Percentiles rank a stretch among this genome's conserved stretches.
Conservation (phyloP, 2,888 invertebrate genomes). For the Patella caerulea region DNA sequence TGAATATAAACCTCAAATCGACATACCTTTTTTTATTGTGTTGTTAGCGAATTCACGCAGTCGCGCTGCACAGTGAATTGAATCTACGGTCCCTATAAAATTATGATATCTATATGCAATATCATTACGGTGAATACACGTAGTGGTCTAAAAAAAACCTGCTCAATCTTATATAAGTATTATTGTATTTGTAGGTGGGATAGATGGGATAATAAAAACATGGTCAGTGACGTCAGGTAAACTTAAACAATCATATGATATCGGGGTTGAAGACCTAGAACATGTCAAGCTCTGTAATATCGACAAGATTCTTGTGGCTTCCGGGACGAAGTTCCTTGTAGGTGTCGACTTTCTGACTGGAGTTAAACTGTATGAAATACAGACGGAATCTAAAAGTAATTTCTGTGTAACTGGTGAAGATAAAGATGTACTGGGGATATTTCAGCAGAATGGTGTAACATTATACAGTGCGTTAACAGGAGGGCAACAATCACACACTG, state of each 20-base stretch:
- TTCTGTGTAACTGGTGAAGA: constrained; percentile 20
- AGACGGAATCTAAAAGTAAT: background rate
- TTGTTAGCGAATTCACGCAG: too few relatives aligned
- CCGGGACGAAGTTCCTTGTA: background rate
- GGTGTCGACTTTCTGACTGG: constrained; percentile 14
- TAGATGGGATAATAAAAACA: constrained; percentile 52
- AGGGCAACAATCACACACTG: background rate
- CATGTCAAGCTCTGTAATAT: constrained; percentile 1
- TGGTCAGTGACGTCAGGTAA: constrained; percentile 48
- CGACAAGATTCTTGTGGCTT: constrained; percentile 16
- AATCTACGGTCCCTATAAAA: too few relatives aligned
- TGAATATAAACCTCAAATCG: too few relatives aligned
- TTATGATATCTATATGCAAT: too few relatives aligned
- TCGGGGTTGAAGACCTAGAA: constrained; percentile 37
- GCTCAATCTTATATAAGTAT: too few relatives aligned
- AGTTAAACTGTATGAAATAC: constrained; percentile 14
- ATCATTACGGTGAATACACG: too few relatives aligned
- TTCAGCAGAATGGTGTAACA: background rate
- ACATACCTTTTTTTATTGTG: too few relatives aligned
- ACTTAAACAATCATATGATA: constrained; percentile 38
- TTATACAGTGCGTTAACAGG: constrained; percentile 20
- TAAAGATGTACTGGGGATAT: background rate
- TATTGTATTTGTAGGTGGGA: constrained; percentile 40
- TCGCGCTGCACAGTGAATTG: too few relatives aligned
- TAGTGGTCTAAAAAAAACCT: too few relatives aligned